Conservation (phyloP, 2,888 invertebrate genomes). For the Congeria kusceri region DNA sequence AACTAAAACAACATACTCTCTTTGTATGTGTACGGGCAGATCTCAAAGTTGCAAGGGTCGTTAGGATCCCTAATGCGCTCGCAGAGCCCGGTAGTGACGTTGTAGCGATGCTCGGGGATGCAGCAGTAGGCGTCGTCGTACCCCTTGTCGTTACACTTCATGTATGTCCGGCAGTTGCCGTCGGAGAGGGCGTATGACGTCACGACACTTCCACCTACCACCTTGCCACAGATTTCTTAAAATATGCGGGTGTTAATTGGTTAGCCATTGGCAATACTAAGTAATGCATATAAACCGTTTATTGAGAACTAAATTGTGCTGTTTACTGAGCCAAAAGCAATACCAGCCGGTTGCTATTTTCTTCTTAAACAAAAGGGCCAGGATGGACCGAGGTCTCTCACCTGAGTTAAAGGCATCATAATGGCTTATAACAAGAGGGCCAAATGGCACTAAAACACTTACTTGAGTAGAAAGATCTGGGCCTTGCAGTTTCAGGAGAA, state of each 20-base stretch:
- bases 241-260: background rate
- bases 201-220: background rate
- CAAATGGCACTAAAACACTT: too few species aligned
- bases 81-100: conserved; percentile 21
- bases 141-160: conserved; percentile 49
- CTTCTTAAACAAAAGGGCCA: too few species aligned
- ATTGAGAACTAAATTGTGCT: too few species aligned
- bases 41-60: conserved; percentile 29
- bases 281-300: too few species aligned
- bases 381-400: too few species aligned
- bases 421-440: too few species aligned
- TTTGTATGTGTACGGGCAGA: conserved; percentile 45
- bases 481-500: too few species aligned
- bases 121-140: conserved; percentile 47
- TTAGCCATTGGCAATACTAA: too few species aligned
- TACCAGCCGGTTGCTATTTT: too few species aligned
- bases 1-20: conserved; percentile 38
- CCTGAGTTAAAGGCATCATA: too few species aligned
- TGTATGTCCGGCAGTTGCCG: conserved; percentile 58
- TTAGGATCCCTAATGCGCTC: conserved; percentile 22
- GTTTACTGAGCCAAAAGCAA: too few species aligned
- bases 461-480: too few species aligned
- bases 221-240: conserved; percentile 44
- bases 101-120: conserved; percentile 31
- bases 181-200: conserved; percentile 39